phyloP scores from a whole-genome alignment of 2,113 vertebrate species.

The Platycercus adscitus region DNA sequence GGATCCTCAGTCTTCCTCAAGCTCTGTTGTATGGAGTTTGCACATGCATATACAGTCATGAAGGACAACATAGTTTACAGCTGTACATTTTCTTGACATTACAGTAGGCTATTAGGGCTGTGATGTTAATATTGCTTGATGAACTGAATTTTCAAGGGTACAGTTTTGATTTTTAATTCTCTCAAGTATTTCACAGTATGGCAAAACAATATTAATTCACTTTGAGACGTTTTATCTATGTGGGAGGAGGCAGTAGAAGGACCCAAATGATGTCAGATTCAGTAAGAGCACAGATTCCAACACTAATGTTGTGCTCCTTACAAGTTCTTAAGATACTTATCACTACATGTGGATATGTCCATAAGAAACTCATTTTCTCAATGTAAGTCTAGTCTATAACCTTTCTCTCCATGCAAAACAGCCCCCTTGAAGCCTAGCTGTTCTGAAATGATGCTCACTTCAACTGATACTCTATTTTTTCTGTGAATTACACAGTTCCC shows the following conservation, averaged over 20 bases:
- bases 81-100: background rate
- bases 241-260: background rate
- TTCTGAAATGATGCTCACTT: constrained; percentile 4
- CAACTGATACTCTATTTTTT: constrained; percentile 10
- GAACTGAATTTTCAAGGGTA: background rate
- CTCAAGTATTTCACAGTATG: background rate
- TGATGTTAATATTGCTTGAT: background rate
- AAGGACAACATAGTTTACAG: background rate
- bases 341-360: background rate
- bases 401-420: background rate
- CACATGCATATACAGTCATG: background rate
- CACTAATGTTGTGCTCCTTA: background rate
- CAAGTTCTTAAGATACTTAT: background rate
- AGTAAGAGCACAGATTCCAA: background rate
- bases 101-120: background rate
- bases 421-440: background rate
- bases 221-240: background rate
- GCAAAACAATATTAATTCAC: background rate
- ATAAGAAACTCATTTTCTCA: background rate
- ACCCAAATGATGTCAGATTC: background rate
- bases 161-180: background rate
- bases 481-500: background rate
- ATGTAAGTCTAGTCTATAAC: background rate
- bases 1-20: background rate
- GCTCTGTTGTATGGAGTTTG: background rate